Evolutionary conservation across 2,888 invertebrate genomes (phyloP), one percentile per base, ranked within the genome.

Genomic region (Amiota mariae): DNA sequence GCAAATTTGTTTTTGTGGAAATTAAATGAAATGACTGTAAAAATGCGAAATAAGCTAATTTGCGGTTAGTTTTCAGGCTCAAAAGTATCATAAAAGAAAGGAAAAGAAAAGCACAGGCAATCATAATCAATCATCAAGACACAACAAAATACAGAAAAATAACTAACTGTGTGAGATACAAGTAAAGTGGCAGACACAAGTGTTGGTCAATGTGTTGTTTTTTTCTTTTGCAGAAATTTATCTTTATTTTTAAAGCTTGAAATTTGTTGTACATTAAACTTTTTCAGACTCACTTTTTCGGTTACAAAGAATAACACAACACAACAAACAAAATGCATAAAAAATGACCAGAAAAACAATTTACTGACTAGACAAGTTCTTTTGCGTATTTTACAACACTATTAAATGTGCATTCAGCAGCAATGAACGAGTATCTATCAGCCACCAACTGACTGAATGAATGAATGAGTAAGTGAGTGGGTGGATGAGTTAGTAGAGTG

Each of bases 21-120:
- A 84, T 84, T 84, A 84, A 84, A 84, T 84, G 83, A 86, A 84
- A 84, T 77, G 86, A 80, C 86, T 86, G 86, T 84, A 86, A 84
- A 84, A 85, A 82, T 83, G 83, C 82, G 85, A 83, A 83, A 85
- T 85, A 83, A 83, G 86, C 82, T 83, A 84, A 83, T 83, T 83
- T 83, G 82, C 83, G 82, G 82, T 83, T 84, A 82, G 80, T 84
- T 85, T 82, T 77, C 63, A 74, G 71, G 75, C 73, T 75, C 73
- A 24, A 57, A 18, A 54, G 20, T 51, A 20, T 54, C 36, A 47
- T 49, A 61, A 18, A 24, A 61, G 1, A 9, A 24, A 61, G 4
- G 11, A 54, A 54, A 54, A 54, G 54, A 54, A 54, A 63, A 63
- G 46, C 36, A 6, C 72, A 46, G 24, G 73, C 74, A 77, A 79